Base-by-base conservation (phyloP, 2,797 vertebrate species). In the Emys orbicularis region DNA sequence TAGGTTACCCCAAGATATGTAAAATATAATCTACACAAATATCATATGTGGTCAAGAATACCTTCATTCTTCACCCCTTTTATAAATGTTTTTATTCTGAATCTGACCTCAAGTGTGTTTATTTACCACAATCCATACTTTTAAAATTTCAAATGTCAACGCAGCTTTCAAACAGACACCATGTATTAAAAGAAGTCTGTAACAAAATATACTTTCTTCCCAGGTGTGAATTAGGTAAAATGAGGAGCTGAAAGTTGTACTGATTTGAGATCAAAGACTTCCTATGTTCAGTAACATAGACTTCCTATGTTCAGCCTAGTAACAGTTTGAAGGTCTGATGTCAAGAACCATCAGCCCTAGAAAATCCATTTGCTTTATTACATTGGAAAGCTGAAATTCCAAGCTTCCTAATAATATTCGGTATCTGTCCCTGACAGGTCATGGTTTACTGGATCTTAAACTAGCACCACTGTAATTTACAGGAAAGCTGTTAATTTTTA, bases 141-240 rank as follows among this genome's bases (percentile, higher is more conserved):
- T 54, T 41, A 96, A 93, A 87, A 80, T n/a, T 72, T 89, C 61
- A 83, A 54, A 93, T 86, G 31, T 61, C 90, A 81, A 53, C 56
- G 50, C 83, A 77, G 41, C 84, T 15, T 50, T 54, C 87, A 90
- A 19, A 31, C 9, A 85, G 53, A 83, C 80, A 89, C 76, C 31
- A 93, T 54, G 76, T 76, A 57, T 44, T 83, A 44, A 47, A 88
- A 81, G 0, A 41, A 21, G 2, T 6, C 81, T 86, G 18, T n/a
- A 16, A 4, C 5, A 89, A 76, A 57, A 47, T 8, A 3, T 10
- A 54, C 29, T 49, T 88, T 74, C 50, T 49, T 37, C 90, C 72
- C 29, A 68, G 94, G 18, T 5, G 2, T 54, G 12, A 92, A 57
- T 1, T 29, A 81, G 56, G 86, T 82, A 81, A 86, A 8, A 89